phyloP scores from a whole-genome alignment of 2,888 invertebrate genomes.

The Heliconius ismenius region DNA sequence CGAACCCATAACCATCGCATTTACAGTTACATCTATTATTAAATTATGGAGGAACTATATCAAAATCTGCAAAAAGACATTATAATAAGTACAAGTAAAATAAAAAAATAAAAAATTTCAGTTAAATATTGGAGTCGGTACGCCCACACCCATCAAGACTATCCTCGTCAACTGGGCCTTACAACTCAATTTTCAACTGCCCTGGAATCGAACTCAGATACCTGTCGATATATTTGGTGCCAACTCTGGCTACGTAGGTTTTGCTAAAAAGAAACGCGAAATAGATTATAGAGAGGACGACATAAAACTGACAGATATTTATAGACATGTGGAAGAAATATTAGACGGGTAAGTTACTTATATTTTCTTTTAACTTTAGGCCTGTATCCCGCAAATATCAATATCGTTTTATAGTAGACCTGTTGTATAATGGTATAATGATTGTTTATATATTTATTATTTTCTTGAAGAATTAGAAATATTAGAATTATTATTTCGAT shows the following conservation, averaged over 20 bases:
- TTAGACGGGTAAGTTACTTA: constrained; percentile 58
- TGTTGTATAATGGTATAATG: too few species aligned
- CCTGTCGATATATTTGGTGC: constrained; percentile 67
- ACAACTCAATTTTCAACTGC: constrained; percentile 75
- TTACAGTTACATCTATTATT: too few species aligned
- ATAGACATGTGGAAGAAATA: constrained; percentile 65
- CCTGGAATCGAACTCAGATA: constrained; percentile 73
- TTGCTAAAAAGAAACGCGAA: constrained; percentile 60
- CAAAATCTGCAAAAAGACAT: too few species aligned
- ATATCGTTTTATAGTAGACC: too few species aligned
- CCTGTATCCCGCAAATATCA: too few species aligned
- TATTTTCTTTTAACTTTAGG: background rate
- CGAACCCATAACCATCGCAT: too few species aligned
- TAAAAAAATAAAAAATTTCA: constrained; percentile 43
- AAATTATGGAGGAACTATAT: too few species aligned
- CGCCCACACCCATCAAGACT: constrained; percentile 63
- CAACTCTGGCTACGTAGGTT: constrained; percentile 62
- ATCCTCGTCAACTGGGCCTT: constrained; percentile 72
- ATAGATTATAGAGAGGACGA: constrained; percentile 61
- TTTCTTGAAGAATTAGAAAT: too few species aligned
- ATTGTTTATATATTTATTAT: too few species aligned
- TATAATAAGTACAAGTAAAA: too few species aligned
- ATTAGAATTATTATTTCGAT: too few species aligned
- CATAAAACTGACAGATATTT: constrained; percentile 66
- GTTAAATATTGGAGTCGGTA: constrained; percentile 70